Conservation (phyloP, 1,140 invertebrate genomes). For the Mylabris phalerata region DNA sequence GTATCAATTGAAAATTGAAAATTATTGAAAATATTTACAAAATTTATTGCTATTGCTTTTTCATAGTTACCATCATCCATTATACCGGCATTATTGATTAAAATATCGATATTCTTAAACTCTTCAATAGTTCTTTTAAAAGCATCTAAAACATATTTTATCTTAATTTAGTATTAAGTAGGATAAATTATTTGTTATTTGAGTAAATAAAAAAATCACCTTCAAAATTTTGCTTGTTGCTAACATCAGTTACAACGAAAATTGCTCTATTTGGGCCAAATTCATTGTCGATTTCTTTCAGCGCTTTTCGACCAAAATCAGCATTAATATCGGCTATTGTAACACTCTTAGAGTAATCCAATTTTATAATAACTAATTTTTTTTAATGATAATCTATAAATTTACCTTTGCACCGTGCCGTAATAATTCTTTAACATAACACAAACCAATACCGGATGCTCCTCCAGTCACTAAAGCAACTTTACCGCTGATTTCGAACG, state of each 20-base stretch:
- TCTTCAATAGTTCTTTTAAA: constrained; percentile 25
- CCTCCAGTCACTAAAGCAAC: constrained; percentile 68
- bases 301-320: constrained; percentile 21
- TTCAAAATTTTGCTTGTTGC: constrained; percentile 23
- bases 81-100: constrained; percentile 47
- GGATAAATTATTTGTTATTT: too few species aligned
- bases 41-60: constrained; percentile 43
- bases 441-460: constrained; percentile 62
- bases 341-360: constrained; percentile 21
- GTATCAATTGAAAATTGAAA: not conserved
- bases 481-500: constrained; percentile 49
- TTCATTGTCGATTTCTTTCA: constrained; percentile 21
- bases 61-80: constrained; percentile 46
- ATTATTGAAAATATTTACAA: constrained; percentile 39
- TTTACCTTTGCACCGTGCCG: constrained; percentile 63
- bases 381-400: constrained; percentile 22
- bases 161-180: too few species aligned
- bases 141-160: constrained; percentile 15
- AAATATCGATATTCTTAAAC: constrained; percentile 43
- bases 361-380: not conserved
- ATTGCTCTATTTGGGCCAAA: constrained; percentile 28
- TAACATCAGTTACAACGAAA: constrained; percentile 28
- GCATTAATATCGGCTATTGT: constrained; percentile 30
- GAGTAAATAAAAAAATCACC: constrained; percentile 16
- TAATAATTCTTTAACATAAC: constrained; percentile 59